These are phyloP conservation scores for Brachystomella parvula DNA, from an alignment of 1,140 invertebrate genomes.

Conservation along the genomic window DNA sequence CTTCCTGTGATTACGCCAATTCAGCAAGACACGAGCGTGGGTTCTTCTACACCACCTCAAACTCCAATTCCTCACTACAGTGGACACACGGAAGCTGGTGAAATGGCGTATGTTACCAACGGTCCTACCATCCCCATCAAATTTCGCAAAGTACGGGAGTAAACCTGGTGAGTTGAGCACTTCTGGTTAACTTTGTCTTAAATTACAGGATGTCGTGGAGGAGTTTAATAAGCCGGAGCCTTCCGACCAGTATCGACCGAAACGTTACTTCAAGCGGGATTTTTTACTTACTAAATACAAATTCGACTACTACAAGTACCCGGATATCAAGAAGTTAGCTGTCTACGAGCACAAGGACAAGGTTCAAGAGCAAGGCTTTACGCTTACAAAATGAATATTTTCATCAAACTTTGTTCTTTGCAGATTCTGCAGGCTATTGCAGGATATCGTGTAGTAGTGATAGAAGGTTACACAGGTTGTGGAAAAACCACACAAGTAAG, in stretches of 20 bases:
- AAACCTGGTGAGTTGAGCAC: neutral
- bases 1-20: neutral
- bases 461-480: constrained; percentile 79
- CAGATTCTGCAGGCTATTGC: constrained; percentile 56
- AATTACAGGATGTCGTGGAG: neutral
- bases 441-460: constrained; percentile 62
- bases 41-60: neutral
- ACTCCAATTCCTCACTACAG: neutral
- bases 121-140: neutral
- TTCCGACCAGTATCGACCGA: neutral
- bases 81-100: neutral
- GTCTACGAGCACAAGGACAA: constrained; percentile 13
- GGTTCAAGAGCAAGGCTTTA: constrained; percentile 2
- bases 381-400: neutral
- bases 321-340: constrained; percentile 10
- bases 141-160: neutral
- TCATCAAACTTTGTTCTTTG: constrained; percentile 27
- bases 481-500: constrained; percentile 35
- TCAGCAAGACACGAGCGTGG: neutral
- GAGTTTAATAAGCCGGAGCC: neutral
- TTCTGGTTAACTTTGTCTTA: neutral
- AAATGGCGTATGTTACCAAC: neutral
- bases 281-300: constrained; percentile 19
- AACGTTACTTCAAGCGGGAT: constrained; percentile 8
- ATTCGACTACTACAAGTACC: constrained; percentile 19